Conservation (phyloP, 2,113 vertebrate species). For the Dicentrarchus labrax region DNA sequence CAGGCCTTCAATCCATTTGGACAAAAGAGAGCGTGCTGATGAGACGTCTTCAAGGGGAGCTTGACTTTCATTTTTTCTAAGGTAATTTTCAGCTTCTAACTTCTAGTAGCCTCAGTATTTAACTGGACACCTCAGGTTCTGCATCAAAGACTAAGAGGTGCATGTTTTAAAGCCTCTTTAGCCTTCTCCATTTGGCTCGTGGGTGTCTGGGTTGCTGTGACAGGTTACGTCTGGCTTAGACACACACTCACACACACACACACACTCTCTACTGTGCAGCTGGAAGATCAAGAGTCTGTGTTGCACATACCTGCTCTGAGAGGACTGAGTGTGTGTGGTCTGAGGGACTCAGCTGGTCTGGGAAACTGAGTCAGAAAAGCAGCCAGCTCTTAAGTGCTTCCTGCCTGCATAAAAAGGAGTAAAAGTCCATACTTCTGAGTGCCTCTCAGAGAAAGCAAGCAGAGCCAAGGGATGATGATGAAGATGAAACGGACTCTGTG, state of each 20-base stretch:
- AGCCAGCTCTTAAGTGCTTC: constrained; percentile 45
- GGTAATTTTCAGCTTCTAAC: constrained; percentile 7
- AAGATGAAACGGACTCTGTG: constrained; percentile 57
- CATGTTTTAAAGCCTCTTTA: constrained; percentile 62
- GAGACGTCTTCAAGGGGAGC: constrained; percentile 10
- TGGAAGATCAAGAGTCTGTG: constrained; percentile 59
- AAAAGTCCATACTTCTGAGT: constrained; percentile 18
- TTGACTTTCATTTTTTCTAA: constrained; percentile 19
- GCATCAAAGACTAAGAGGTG: constrained; percentile 62
- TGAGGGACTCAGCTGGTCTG: constrained; percentile 54
- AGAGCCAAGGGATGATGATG: constrained; percentile 47
- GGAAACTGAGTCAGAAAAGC: constrained; percentile 52
- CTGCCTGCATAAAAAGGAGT: constrained; percentile 24
- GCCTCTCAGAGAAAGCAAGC: constrained; percentile 15
- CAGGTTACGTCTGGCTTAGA: constrained; percentile 55
- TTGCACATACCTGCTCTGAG: constrained; percentile 55
- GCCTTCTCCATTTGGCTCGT: constrained; percentile 61
- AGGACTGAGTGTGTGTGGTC: constrained; percentile 62
- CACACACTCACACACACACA: background rate
- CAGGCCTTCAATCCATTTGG: constrained; percentile 12
- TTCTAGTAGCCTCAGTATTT: constrained; percentile 17
- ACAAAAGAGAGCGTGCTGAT: constrained; percentile 10
- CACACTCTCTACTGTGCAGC: constrained; percentile 35
- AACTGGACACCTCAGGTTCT: constrained; percentile 39
- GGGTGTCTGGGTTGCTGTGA: constrained; percentile 56